phyloP scores from a whole-genome alignment of 2,888 invertebrate genomes.

The Lomographa bimaculata region DNA sequence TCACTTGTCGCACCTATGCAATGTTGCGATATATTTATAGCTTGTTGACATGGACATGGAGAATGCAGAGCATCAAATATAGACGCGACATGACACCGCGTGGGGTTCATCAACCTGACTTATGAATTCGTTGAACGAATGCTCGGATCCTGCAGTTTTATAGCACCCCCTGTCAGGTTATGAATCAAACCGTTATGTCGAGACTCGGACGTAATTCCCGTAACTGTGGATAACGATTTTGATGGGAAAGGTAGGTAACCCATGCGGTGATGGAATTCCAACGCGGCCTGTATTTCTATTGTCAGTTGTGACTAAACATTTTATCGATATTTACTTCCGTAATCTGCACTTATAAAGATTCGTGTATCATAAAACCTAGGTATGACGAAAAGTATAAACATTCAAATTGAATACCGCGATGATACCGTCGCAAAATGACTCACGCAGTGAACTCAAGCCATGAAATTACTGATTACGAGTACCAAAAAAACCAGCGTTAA shows the following conservation, averaged over 20 bases:
- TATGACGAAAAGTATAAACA: no score
- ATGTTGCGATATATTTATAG: conserved; percentile 20
- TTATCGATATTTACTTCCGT: no score
- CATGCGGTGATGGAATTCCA: no score
- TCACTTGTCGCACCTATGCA: conserved; percentile 28
- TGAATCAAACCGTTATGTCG: conserved; percentile 53
- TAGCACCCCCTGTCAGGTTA: conserved; percentile 31
- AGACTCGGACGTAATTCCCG: conserved; percentile 21
- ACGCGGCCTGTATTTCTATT: no score
- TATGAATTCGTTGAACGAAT: conserved; percentile 29
- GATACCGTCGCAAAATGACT: no score
- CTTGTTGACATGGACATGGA: conserved; percentile 23
- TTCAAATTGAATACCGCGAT: no score
- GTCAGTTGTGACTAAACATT: no score
- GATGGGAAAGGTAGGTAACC: no score
- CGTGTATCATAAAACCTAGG: no score
- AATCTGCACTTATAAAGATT: no score
- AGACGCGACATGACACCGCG: conserved; percentile 37
- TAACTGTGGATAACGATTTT: conserved; percentile 1
- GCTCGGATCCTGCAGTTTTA: conserved; percentile 40
- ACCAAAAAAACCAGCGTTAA: not conserved
- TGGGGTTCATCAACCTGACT: conserved; percentile 49
- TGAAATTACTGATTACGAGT: no score
- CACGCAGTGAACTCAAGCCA: no score
- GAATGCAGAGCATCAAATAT: conserved; percentile 26